These are phyloP conservation scores for Elephas maximus DNA, from an alignment of 2,113 vertebrate species.

Conservation along the genomic window DNA sequence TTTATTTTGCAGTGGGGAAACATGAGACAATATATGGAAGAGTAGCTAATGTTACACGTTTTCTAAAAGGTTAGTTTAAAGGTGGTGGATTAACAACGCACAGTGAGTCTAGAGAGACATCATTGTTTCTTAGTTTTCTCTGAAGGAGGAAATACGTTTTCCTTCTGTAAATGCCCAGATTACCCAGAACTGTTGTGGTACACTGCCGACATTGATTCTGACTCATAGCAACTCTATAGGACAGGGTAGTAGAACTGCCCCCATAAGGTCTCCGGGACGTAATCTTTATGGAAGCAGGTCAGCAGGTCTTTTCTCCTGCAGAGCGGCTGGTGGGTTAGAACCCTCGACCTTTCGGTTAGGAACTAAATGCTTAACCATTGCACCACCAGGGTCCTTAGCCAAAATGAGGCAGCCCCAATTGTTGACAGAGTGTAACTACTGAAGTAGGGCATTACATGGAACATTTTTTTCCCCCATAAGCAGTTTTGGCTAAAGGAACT, in stretches of 20 bases:
- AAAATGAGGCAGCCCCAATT: not conserved
- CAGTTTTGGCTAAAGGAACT: not conserved
- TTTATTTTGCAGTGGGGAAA: constrained; percentile 67
- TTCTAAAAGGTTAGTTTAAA: constrained; percentile 26
- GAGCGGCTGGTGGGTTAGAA: too few relatives aligned
- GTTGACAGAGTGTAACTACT: not conserved
- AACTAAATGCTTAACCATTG: too few relatives aligned
- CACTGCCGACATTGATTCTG: not conserved
- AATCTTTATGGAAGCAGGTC: not conserved
- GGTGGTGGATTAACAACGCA: not conserved
- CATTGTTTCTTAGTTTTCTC: not conserved
- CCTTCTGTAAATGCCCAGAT: not conserved
- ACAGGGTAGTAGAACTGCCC: not conserved
- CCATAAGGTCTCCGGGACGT: not conserved
- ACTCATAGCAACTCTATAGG: not conserved
- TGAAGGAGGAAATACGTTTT: not conserved
- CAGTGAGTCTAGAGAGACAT: not conserved
- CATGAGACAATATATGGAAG: not conserved
- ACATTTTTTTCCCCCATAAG: not conserved
- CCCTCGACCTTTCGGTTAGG: too few relatives aligned
- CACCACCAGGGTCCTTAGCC: not conserved
- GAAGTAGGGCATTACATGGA: not conserved
- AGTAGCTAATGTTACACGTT: not conserved
- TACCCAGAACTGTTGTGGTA: not conserved
- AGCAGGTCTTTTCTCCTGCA: not conserved